These are phyloP conservation scores for Hemicordylus capensis DNA, from an alignment of 2,113 vertebrate species.

Conservation along the genomic window DNA sequence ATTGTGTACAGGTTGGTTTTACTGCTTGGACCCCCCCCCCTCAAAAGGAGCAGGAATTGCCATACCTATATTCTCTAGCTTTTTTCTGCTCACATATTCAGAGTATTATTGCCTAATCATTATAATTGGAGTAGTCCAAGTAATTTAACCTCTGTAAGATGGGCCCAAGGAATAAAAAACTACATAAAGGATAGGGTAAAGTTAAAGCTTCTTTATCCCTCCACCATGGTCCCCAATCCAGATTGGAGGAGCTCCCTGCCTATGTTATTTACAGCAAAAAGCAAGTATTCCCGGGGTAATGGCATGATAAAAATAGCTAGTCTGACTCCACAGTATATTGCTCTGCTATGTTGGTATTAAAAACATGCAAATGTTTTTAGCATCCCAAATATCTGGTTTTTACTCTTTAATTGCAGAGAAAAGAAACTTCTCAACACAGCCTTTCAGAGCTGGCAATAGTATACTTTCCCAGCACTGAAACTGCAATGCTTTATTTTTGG, in stretches of 20 bases:
- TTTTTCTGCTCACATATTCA: neutral
- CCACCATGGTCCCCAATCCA: no score
- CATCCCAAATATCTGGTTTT: neutral
- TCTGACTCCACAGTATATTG: no score
- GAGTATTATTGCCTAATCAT: constrained; percentile 2
- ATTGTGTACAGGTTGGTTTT: constrained; percentile 40
- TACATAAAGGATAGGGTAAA: neutral
- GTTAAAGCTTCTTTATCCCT: no score
- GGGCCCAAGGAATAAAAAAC: neutral
- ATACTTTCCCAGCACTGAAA: neutral
- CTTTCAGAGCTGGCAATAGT: neutral
- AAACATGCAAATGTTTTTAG: no score
- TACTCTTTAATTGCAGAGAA: neutral
- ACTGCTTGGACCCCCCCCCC: constrained; percentile 49
- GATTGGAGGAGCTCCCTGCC: no score
- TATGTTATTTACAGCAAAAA: no score
- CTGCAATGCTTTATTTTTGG: neutral
- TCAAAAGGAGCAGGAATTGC: constrained; percentile 2
- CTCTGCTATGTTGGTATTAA: neutral
- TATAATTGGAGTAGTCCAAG: neutral
- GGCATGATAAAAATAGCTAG: no score
- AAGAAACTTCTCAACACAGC: neutral
- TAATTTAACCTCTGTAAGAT: neutral
- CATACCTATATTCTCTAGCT: constrained; percentile 3
- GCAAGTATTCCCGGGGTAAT: no score